Evolutionary conservation across 1,140 invertebrate species (phyloP), one percentile per base, ranked within the genome.

Genomic region (Drosophila dunni): DNA sequence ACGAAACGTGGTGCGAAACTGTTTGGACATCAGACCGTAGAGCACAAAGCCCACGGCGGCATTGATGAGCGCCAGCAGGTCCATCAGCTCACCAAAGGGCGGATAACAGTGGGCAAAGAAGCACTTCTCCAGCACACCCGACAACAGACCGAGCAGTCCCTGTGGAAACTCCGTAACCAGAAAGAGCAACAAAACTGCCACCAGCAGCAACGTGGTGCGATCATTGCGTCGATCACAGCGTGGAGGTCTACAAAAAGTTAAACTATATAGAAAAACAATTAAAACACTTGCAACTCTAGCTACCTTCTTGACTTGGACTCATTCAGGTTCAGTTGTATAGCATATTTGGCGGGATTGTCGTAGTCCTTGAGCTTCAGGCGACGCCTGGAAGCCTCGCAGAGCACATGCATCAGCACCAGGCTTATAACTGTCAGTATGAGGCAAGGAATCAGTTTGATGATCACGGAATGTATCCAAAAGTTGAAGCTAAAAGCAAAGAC

Each of bases 31-130:
- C 29, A 96, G 95, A 78, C 98, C 98, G 91, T 99, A 99, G 6
- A 99, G 94, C 45, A 99, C 96, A 91, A 99, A 99, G 90, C 98
- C 98, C 45, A 99, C 96, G 7, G 97, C 96, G 6, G 97, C 97
- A 93, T 99, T 99, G 58, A 99, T 93, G 4, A 99, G 93, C 0
- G 98, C 98, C 57, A 98, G 92, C 15, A 98, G 95, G 91, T 99
- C 98, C 96, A 98, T 97, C 7, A 98, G 80, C 91, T 98, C 97
- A 0, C 97, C 97, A 54, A 98, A 96, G 33, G 95, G 95, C 92
- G 95, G 93, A 82, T 97, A 97, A 85, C 96, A 97, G 50, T 93
- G 94, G 20, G 94, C 92, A 77, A 97, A 97, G 89, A 97, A 96
- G 69, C 95, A 95, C 75, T 95, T 94, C 1, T 96, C 96, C 1